These are phyloP conservation scores for Anastrepha obliqua DNA, from an alignment of 1,140 invertebrate genomes.

Conservation along the genomic window DNA sequence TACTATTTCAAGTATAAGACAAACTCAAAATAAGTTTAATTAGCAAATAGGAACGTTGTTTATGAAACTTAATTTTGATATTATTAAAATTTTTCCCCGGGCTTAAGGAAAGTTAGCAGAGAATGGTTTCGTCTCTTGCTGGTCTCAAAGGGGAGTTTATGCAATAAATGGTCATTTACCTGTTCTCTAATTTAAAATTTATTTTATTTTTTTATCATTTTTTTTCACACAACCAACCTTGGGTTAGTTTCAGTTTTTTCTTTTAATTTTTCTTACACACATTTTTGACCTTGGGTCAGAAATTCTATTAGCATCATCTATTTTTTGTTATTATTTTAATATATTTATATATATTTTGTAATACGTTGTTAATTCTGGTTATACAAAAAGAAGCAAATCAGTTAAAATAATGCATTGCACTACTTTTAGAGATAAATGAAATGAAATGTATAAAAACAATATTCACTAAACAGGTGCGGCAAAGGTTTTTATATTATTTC, in stretches of 20 bases:
- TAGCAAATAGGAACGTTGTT: constrained; percentile 21
- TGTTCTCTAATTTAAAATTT: background rate
- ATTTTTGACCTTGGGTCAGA: constrained; percentile 57
- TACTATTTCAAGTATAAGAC: too few relatives aligned
- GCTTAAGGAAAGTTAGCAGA: background rate
- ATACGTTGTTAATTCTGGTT: background rate
- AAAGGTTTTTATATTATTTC: constrained; percentile 12
- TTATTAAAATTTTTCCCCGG: background rate
- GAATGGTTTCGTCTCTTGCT: background rate
- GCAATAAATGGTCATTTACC: background rate
- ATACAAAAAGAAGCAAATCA: constrained; percentile 6
- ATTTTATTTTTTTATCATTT: background rate
- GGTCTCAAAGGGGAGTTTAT: constrained; percentile 16
- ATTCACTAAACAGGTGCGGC: background rate
- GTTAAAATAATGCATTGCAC: constrained; percentile 16
- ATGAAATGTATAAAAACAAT: constrained; percentile 29
- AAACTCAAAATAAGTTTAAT: background rate
- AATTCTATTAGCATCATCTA: constrained; percentile 46
- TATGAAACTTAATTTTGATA: constrained; percentile 7
- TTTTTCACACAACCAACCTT: constrained; percentile 43
- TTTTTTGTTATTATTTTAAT: constrained; percentile 19
- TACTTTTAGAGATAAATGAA: background rate
- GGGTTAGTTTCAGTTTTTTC: constrained; percentile 37
- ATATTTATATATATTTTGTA: constrained; percentile 46
- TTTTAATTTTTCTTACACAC: background rate